Evolutionary conservation across 2,888 invertebrate species (phyloP).

Genomic region (Phlogophora meticulosa): DNA sequence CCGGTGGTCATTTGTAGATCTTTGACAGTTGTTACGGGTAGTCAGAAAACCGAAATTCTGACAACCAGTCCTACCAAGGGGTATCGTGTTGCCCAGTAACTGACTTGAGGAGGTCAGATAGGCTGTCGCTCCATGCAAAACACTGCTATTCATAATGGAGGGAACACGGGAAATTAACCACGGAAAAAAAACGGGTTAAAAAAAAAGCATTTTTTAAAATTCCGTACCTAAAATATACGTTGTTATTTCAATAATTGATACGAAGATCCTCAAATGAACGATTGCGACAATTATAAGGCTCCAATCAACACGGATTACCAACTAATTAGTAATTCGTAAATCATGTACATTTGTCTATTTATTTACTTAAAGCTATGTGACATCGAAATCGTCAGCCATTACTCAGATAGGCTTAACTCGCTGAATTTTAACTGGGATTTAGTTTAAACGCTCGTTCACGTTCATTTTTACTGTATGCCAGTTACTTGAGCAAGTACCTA

Average conservation of each 20-base stretch:
- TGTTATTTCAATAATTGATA: constrained; percentile 21
- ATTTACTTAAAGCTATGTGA: constrained; percentile 82
- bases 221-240: not conserved
- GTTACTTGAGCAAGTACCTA: constrained; percentile 36
- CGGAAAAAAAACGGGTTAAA: too few relatives aligned
- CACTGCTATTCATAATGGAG: too few relatives aligned
- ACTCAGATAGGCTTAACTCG: constrained; percentile 85
- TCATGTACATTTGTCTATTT: constrained; percentile 80
- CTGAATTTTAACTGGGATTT: constrained; percentile 87
- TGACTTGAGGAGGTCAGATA: too few relatives aligned
- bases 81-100: too few relatives aligned
- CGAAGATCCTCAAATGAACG: constrained; percentile 15
- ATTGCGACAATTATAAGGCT: constrained; percentile 36
- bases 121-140: too few relatives aligned
- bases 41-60: too few relatives aligned
- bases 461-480: constrained; percentile 7
- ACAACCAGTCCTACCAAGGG: too few relatives aligned
- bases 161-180: too few relatives aligned
- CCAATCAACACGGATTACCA: constrained; percentile 51
- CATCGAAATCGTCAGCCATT: constrained; percentile 77
- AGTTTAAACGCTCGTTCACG: constrained; percentile 70
- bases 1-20: too few relatives aligned
- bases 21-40: too few relatives aligned
- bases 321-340: constrained; percentile 72
- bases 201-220: not conserved